Conservation (phyloP, 2,888 invertebrate species). For the Acronicta aceris region DNA sequence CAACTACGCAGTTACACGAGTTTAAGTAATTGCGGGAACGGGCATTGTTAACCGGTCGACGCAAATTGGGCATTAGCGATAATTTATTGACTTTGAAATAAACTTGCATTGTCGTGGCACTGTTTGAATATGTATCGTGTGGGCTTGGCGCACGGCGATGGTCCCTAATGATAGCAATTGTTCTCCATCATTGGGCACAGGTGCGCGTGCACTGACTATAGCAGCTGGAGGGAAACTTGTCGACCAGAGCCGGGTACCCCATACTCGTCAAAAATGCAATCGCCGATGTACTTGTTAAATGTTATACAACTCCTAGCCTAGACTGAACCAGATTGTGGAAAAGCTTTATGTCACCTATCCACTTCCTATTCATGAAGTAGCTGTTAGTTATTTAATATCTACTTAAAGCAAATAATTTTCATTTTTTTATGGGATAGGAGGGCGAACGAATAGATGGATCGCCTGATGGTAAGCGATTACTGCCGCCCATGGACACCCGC, state of each 20-base stretch:
- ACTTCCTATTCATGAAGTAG: slow-evolving; percentile 40
- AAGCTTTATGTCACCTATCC: slow-evolving; percentile 40
- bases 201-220: slow-evolving; percentile 71
- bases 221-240: slow-evolving; percentile 57
- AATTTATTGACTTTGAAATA: slow-evolving; percentile 87
- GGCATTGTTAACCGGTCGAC: slow-evolving; percentile 87
- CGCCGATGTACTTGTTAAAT: slow-evolving; percentile 42
- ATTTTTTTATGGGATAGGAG: too few relatives aligned
- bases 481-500: too few relatives aligned
- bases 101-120: slow-evolving; percentile 83
- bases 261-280: slow-evolving; percentile 43
- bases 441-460: too few relatives aligned
- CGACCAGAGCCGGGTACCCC: slow-evolving; percentile 29
- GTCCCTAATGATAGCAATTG: slow-evolving; percentile 86
- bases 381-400: slow-evolving; percentile 19
- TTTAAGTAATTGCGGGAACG: slow-evolving; percentile 89
- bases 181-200: slow-evolving; percentile 85
- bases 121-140: slow-evolving; percentile 86
- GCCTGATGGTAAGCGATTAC: too few relatives aligned
- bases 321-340: slow-evolving; percentile 40
- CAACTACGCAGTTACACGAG: slow-evolving; percentile 83
- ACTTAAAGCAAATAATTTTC: too few relatives aligned
- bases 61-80: slow-evolving; percentile 89
- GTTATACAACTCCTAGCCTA: slow-evolving; percentile 43
- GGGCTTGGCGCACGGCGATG: slow-evolving; percentile 77